Evolutionary conservation across 1,140 invertebrate genomes (phyloP), one percentile per base, ranked within the genome.

Genomic region (Samia ricini): DNA sequence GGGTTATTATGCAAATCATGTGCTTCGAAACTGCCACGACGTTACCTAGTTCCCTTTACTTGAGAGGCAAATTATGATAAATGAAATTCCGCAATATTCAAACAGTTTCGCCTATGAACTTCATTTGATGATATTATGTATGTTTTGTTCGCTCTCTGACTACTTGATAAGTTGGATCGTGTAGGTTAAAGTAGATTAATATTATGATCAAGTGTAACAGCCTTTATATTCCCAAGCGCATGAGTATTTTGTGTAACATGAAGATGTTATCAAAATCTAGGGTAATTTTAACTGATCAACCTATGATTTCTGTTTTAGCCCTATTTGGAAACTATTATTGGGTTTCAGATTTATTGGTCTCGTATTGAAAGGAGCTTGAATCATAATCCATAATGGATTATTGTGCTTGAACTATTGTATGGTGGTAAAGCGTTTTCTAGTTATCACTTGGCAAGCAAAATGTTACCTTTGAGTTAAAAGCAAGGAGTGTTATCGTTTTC

Each of bases 1-100:
- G 68, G 69, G 77, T 82, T 84, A 83, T 83, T 82, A 88, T 88
- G 81, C 76, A 85, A 85, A 85, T 87, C 73, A 71, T 75, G 72
- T 73, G 69, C 74, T 64, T 59, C 72, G 77, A 78, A 81, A 83
- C 76, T 78, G 76, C 73, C 70, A 62, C 68, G 66, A 81, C 79
- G 76, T 79, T 78, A 79, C 77, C 72, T 79, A 82, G 79, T 81
- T 83, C 77, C 81, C 76, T 77, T 77, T 74, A 77, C 75, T 79
- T 75, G 71, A 77, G 73, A 77, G 72, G 80, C 74, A 79, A 83
- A 83, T 85, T 81, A 81, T 83, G 81, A 84, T 83, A 84, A 83
- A 84, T 84, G 75, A 76, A 79, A 81, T 78, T 71, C 67, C 68
- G 68, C 69, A 68, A 68, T 74, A 71, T 72, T 71, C 65, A 71